phyloP scores from a whole-genome alignment of 2,888 invertebrate genomes.

The Machimus rusticus region DNA sequence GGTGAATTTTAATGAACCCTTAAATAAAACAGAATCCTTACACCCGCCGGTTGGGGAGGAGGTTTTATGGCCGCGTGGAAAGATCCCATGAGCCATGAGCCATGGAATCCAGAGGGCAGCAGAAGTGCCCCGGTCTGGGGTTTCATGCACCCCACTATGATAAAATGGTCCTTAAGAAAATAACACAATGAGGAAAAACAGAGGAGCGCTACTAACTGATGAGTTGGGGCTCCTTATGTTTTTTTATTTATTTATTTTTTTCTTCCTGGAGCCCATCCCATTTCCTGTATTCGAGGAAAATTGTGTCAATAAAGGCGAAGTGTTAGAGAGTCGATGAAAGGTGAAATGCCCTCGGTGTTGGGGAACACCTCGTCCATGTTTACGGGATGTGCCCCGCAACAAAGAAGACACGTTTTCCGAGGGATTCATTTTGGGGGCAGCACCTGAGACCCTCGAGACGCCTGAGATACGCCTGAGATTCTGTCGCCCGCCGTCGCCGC shows the following conservation, averaged over 20 bases:
- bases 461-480: no score
- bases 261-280: not conserved
- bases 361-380: not conserved
- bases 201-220: slow-evolving; percentile 26
- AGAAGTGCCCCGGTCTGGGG: not conserved
- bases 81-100: slow-evolving; percentile 13
- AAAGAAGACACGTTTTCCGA: not conserved
- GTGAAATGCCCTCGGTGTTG: not conserved
- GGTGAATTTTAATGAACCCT: slow-evolving; percentile 48
- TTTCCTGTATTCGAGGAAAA: slow-evolving; percentile 12
- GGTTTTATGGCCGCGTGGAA: slow-evolving; percentile 39
- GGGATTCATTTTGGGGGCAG: not conserved
- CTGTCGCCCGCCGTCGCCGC: no score
- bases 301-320: slow-evolving; percentile 37
- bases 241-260: not conserved
- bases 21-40: slow-evolving; percentile 46
- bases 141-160: not conserved
- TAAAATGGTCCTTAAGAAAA: slow-evolving; percentile 15
- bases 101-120: slow-evolving; percentile 7
- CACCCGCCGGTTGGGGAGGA: slow-evolving; percentile 3
- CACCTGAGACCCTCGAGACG: not conserved
- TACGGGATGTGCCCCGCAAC: not conserved
- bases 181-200: slow-evolving; percentile 16
- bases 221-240: slow-evolving; percentile 8
- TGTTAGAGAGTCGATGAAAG: not conserved